phyloP scores from a whole-genome alignment of 2,113 vertebrate genomes.

The Trogon melanurus region DNA sequence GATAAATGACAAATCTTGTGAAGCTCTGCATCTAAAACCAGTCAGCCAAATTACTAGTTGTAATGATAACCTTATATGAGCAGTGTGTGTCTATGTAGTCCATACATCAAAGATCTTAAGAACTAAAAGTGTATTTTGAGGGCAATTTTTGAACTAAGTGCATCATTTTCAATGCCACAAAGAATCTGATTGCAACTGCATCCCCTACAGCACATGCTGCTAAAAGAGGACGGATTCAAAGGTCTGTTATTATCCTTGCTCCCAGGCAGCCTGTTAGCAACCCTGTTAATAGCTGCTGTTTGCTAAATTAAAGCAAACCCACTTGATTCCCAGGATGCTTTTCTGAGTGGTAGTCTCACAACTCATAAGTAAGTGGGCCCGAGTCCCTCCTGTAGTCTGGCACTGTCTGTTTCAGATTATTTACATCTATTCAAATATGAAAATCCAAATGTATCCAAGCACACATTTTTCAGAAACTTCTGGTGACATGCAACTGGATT shows the following conservation, averaged over 20 bases:
- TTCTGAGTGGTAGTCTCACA: conserved; percentile 39
- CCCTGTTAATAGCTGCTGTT: conserved; percentile 56
- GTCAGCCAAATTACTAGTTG: conserved; percentile 49
- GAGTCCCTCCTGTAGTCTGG: conserved; percentile 1
- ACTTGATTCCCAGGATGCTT: conserved; percentile 38
- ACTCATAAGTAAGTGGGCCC: not conserved
- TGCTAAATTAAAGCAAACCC: conserved; percentile 60
- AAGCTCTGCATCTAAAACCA: conserved; percentile 47
- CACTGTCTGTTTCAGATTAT: not conserved
- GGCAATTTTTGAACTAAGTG: conserved; percentile 63
- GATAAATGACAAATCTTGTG: conserved; percentile 25
- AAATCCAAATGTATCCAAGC: not conserved
- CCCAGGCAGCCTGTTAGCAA: conserved; percentile 50
- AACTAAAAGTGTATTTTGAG: conserved; percentile 67
- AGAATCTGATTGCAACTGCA: conserved; percentile 60
- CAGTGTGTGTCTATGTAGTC: conserved; percentile 49
- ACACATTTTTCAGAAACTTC: not conserved
- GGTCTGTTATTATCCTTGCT: conserved; percentile 36
- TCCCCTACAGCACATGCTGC: conserved; percentile 50
- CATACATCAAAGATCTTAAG: conserved; percentile 59
- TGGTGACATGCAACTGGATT: not conserved
- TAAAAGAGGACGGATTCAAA: conserved; percentile 57
- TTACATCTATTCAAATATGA: not conserved
- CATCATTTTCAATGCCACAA: conserved; percentile 63
- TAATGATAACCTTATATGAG: conserved; percentile 49